Evolutionary conservation across 2,797 vertebrate species (phyloP).

Genomic region (Malurus splendens): DNA sequence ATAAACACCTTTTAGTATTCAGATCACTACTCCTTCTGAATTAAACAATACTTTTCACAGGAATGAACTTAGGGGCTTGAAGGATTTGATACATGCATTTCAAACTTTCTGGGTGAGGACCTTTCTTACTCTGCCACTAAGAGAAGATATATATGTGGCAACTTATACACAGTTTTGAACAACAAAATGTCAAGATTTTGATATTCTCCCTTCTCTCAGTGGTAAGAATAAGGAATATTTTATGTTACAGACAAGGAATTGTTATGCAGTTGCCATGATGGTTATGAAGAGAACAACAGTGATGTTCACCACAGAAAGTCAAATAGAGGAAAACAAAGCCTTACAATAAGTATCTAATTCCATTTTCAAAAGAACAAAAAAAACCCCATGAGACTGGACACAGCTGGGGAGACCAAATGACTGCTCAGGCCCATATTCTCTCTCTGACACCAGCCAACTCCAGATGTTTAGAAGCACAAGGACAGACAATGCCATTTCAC

Average conservation of each 20-base stretch:
- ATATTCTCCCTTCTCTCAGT: neutral
- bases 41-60: neutral
- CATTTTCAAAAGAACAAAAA: slow-evolving; percentile 12
- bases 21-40: neutral
- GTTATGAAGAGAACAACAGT: neutral
- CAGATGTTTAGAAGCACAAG: neutral
- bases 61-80: neutral
- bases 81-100: neutral
- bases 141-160: neutral
- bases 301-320: neutral
- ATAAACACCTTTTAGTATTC: neutral
- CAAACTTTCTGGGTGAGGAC: neutral
- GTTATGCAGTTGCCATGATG: neutral
- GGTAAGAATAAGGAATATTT: neutral
- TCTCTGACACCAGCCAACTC: neutral
- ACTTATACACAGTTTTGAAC: neutral
- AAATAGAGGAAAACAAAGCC: neutral
- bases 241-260: neutral
- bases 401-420: neutral
- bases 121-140: neutral
- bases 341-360: neutral
- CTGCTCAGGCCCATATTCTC: neutral
- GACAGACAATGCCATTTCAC: neutral
- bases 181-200: neutral
- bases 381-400: neutral